A percentile compares a stretch with the other conserved stretches of the same genome.
Evolutionary conservation across 1,140 invertebrate genomes (phyloP).

Genomic region (Drosophila subobscura): DNA sequence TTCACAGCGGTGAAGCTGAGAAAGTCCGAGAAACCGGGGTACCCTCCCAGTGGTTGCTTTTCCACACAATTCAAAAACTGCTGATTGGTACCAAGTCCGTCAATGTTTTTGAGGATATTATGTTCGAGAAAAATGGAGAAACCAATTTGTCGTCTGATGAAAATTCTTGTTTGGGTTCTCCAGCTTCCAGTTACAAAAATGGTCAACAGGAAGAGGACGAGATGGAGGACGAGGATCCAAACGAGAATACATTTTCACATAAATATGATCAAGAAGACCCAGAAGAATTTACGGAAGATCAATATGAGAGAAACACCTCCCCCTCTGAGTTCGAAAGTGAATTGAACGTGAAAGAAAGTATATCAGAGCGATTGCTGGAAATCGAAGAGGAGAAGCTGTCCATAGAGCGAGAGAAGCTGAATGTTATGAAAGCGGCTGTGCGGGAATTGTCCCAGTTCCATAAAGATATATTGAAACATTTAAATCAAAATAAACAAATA

Average conservation of each 20-base stretch:
- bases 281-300: background rate
- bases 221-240: background rate
- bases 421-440: slow-evolving; percentile 59
- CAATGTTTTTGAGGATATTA: too few species aligned
- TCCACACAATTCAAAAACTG: too few species aligned
- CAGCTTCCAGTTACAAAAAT: background rate
- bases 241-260: too few species aligned
- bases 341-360: background rate
- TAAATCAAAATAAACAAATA: slow-evolving; percentile 17
- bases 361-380: slow-evolving; percentile 27
- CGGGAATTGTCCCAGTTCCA: slow-evolving; percentile 39
- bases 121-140: too few species aligned
- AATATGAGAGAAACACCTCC: background rate
- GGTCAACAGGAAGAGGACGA: background rate
- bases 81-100: too few species aligned
- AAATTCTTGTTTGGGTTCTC: background rate
- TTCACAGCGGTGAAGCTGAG: too few species aligned
- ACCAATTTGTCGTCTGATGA: background rate
- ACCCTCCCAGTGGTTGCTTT: too few species aligned
- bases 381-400: slow-evolving; percentile 59
- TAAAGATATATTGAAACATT: slow-evolving; percentile 44
- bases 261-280: too few species aligned
- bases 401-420: slow-evolving; percentile 53
- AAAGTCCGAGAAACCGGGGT: too few species aligned
- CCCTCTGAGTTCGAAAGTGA: background rate